Evolutionary conservation across 2,113 vertebrate genomes (phyloP), one percentile per base, ranked within the genome.

Genomic region (Chloroceryle aenea): DNA sequence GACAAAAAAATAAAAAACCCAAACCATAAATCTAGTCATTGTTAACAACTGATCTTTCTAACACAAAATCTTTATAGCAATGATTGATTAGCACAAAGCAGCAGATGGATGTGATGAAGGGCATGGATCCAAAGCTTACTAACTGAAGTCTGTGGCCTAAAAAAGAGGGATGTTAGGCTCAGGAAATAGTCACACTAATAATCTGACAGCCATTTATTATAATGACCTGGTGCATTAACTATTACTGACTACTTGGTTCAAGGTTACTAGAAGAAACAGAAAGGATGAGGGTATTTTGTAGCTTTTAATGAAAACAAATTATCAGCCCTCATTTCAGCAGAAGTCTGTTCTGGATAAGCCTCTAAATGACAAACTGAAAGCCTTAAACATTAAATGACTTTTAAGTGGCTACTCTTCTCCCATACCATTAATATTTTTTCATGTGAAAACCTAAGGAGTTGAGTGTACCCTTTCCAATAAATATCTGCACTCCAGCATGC

Each of bases 231-330:
- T 76, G 12, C 6, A 26, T 61, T 32, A 75, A 40, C 79, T 71
- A 91, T 91, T 92, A 89, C 19, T 86, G 26, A 47, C 76, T 85
- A 34, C 8, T 26, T 72, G 48, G 58, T 94, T 95, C 90, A 96
- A 96, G 66, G 85, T 96, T 92, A 94, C 42, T 34, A 62, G 78
- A 85, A 87, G 64, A 86, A 97, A 92, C 32, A 93, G 62, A 93
- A 90, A 85, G 10, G 5, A 42, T 34, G 9, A 82, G 14, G n/a
- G 9, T 66, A 34, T 48, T 59, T 63, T 40, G 15, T 8, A 36
- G 1, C 26, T 93, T 85, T 78, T 75, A 82, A 50, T 21, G 10
- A 69, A 64, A 69, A 45, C 2, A 40, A 58, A 53, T 29, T 30
- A 36, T 63, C 8, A 50, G 3, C 12, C 21, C 15, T 77, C 6